These are phyloP conservation scores for Sceliomorpha sp. DNA, from an alignment of 2,888 invertebrate genomes.

Conservation along the genomic window DNA sequence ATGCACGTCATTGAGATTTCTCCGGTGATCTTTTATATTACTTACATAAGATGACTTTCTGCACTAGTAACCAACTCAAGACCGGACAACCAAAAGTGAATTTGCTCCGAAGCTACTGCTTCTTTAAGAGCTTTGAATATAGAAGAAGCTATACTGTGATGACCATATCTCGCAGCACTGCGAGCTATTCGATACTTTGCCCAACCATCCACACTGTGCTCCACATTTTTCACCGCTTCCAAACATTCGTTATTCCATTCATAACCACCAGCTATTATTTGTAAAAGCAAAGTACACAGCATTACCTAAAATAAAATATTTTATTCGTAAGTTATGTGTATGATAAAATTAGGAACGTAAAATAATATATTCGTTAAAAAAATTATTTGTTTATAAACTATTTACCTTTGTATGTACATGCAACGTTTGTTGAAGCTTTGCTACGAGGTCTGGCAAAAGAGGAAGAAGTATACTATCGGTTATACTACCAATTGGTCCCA, in stretches of 20 bases:
- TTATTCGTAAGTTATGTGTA: too few species aligned
- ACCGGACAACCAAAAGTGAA: conserved; percentile 93
- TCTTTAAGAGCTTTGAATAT: conserved; percentile 85
- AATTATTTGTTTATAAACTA: too few species aligned
- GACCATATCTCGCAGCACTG: conserved; percentile 92
- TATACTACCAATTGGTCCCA: conserved; percentile 87
- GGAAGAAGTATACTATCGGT: conserved; percentile 82
- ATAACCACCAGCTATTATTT: conserved; percentile 88
- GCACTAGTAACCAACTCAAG: conserved; percentile 89
- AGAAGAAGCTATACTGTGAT: conserved; percentile 86
- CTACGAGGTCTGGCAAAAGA: conserved; percentile 82
- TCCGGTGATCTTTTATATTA: too few species aligned
- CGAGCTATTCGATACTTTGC: conserved; percentile 92
- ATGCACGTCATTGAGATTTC: too few species aligned
- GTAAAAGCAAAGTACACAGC: conserved; percentile 91
- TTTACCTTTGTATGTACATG: conserved; percentile 77
- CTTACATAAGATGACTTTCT: conserved; percentile 84
- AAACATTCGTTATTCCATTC: conserved; percentile 85
- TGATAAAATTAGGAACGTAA: conserved; percentile 8
- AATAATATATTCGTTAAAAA: conserved; percentile 1
- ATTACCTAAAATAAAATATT: conserved; percentile 82
- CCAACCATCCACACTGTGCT: conserved; percentile 86
- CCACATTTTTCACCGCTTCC: conserved; percentile 83
- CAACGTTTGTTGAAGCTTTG: conserved; percentile 78
- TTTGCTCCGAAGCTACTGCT: conserved; percentile 91